A percentile compares a stretch with the other conserved stretches of the same genome.
Evolutionary conservation across 2,797 vertebrate genomes (phyloP).

Genomic region (Peromyscus eremicus): DNA sequence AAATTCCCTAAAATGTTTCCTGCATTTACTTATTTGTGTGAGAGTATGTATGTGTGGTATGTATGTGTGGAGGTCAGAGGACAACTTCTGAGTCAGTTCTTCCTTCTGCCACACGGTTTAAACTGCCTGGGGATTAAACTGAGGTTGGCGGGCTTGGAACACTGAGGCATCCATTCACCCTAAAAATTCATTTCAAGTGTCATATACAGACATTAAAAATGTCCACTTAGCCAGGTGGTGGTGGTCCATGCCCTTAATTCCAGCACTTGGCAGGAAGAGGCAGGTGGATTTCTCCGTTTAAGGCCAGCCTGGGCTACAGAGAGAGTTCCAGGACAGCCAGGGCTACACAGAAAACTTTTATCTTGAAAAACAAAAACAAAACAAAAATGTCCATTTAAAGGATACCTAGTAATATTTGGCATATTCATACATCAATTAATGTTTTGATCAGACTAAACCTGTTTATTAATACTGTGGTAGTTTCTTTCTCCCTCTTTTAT

Average conservation of each 20-base stretch:
- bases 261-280: neutral
- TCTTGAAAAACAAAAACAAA: neutral
- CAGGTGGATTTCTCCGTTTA: neutral
- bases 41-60: neutral
- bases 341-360: neutral
- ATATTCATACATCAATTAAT: neutral
- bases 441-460: neutral
- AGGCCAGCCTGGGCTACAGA: neutral
- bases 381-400: neutral
- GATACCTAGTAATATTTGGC: neutral
- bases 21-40: neutral
- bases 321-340: neutral
- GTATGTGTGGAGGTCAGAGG: neutral
- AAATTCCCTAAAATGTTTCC: neutral
- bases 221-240: too few relatives aligned
- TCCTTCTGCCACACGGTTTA: fast-evolving
- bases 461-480: neutral
- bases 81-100: neutral
- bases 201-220: neutral
- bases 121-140: neutral
- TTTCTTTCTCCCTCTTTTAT: neutral
- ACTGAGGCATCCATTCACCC: neutral
- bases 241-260: neutral
- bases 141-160: neutral
- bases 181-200: neutral